Evolutionary conservation across 2,797 vertebrate species (phyloP).

Genomic region (Buphagus erythrorhynchus): DNA sequence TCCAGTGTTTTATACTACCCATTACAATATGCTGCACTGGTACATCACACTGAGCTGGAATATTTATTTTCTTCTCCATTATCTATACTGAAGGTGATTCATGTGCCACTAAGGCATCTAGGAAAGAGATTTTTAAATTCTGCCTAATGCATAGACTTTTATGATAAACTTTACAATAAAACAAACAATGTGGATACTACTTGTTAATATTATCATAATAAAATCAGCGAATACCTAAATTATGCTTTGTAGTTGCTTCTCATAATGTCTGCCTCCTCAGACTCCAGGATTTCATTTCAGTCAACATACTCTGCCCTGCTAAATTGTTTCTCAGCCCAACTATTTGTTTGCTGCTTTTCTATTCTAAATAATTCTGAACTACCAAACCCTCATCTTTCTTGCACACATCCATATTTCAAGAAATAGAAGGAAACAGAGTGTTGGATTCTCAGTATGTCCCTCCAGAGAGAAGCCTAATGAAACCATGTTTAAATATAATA

Average conservation of each 20-base stretch:
- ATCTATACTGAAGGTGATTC: not conserved
- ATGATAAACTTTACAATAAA: not conserved
- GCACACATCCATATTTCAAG: not conserved
- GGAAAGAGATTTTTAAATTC: not conserved
- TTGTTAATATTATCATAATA: not conserved
- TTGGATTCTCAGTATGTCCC: not conserved
- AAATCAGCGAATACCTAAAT: conserved; percentile 30
- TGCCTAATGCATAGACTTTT: not conserved
- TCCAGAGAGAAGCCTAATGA: conserved; percentile 52
- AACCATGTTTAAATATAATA: conserved; percentile 36
- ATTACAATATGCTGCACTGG: not conserved
- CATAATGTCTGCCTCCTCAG: not conserved
- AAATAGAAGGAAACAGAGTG: conserved; percentile 33
- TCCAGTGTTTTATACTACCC: not conserved
- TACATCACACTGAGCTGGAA: not conserved
- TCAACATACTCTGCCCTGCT: not conserved
- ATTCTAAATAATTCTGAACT: not conserved
- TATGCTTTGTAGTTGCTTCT: not conserved
- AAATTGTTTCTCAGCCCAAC: not conserved
- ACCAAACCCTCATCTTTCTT: not conserved
- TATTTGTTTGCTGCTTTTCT: not conserved
- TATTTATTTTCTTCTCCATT: conserved; percentile 6
- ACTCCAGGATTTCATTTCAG: not conserved
- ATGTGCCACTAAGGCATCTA: not conserved
- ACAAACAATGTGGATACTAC: not conserved